A percentile compares a stretch with the other conserved stretches of the same genome.
phyloP scores from a whole-genome alignment of 1,140 invertebrate genomes.

The Trichomalopsis sarcophagae region DNA sequence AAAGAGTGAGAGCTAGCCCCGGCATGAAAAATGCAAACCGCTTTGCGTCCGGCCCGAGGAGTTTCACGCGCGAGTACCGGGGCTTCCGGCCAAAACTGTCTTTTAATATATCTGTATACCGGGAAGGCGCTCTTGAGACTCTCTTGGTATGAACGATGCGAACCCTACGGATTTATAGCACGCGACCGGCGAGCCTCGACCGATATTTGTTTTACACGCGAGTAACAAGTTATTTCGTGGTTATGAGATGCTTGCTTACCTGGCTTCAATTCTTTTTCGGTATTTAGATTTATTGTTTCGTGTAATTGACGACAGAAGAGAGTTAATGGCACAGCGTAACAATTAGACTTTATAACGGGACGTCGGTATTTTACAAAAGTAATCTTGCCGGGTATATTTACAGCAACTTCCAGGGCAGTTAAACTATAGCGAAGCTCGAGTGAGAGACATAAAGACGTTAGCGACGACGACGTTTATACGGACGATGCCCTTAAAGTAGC shows the following conservation, averaged over 20 bases:
- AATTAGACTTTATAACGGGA: neutral
- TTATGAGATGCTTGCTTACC: no score
- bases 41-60: constrained; percentile 62
- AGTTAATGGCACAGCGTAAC: neutral
- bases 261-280: neutral
- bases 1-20: constrained; percentile 34
- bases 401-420: neutral
- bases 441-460: neutral
- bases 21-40: constrained; percentile 72
- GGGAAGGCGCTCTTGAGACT: neutral
- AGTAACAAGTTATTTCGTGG: constrained; percentile 15
- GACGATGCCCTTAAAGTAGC: neutral
- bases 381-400: neutral
- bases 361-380: neutral
- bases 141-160: constrained; percentile 13
- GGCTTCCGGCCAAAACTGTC: constrained; percentile 59
- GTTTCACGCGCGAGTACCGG: constrained; percentile 50
- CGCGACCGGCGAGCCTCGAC: constrained; percentile 61
- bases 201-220: constrained; percentile 69
- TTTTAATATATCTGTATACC: constrained; percentile 69
- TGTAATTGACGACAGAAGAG: no score
- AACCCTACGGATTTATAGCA: constrained; percentile 31
- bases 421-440: neutral
- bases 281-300: neutral
- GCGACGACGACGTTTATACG: neutral